phyloP scores from a whole-genome alignment of 2,113 vertebrate genomes.

The Lepisosteus oculatus region DNA sequence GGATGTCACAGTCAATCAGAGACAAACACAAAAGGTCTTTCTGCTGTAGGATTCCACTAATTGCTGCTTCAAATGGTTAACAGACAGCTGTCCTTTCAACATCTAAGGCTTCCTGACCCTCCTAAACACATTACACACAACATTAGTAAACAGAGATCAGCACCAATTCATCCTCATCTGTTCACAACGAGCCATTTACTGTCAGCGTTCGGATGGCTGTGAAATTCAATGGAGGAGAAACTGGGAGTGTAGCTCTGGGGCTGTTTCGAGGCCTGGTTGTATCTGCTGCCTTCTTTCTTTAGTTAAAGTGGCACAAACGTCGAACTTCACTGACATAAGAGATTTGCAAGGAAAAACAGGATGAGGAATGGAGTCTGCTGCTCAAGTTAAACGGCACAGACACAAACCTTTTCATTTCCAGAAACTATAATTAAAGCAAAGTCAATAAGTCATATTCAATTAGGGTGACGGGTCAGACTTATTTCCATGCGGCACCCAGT shows the following conservation, averaged over 20 bases:
- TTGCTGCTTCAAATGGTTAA: too few species aligned
- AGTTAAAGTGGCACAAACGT: too few species aligned
- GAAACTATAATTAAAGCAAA: too few species aligned
- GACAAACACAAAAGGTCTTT: too few species aligned
- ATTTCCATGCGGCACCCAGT: too few species aligned
- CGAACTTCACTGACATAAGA: background rate
- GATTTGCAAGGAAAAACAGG: background rate
- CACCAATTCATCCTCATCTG: background rate
- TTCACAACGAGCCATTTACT: background rate
- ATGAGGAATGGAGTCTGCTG: too few species aligned
- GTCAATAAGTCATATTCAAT: too few species aligned
- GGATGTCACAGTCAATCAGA: too few species aligned
- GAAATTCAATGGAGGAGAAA: background rate
- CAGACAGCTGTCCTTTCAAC: background rate
- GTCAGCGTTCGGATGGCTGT: background rate
- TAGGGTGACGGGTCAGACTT: too few species aligned
- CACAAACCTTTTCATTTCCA: too few species aligned
- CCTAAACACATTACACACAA: constrained; percentile 3
- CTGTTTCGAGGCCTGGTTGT: background rate
- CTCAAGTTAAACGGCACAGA: too few species aligned
- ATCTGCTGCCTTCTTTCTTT: background rate
- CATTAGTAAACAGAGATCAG: background rate
- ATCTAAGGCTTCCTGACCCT: background rate
- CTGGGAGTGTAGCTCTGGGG: background rate
- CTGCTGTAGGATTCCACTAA: too few species aligned